These are phyloP conservation scores for Drosophila anceps DNA, from an alignment of 2,888 invertebrate genomes.

Conservation along the genomic window DNA sequence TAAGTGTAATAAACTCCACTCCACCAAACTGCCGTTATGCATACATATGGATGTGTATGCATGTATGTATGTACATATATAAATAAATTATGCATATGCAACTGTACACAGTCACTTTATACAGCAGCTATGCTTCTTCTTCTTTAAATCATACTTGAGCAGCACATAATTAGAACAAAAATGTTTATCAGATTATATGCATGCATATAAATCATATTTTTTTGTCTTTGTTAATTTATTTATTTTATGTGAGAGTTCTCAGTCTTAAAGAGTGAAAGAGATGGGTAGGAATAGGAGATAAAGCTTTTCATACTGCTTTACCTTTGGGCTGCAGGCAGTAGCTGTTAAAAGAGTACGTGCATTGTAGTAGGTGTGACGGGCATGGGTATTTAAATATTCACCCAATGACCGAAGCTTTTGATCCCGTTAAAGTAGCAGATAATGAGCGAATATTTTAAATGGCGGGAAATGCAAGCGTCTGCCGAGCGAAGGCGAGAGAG, in stretches of 20 bases:
- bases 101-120: too few species aligned
- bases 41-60: too few species aligned
- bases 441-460: background rate
- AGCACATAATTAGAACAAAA: background rate
- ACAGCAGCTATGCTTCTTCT: too few species aligned
- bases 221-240: background rate
- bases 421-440: background rate
- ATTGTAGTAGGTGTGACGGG: background rate
- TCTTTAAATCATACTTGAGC: background rate
- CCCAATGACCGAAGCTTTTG: background rate
- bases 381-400: background rate
- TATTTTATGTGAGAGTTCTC: background rate
- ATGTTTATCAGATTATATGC: background rate
- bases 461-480: too few species aligned
- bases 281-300: background rate
- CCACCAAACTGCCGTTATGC: background rate
- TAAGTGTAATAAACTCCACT: background rate
- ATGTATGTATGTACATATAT: too few species aligned
- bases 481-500: background rate
- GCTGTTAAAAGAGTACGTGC: background rate
- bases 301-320: background rate
- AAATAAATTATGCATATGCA: too few species aligned
- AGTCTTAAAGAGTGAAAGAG: background rate
- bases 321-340: background rate
- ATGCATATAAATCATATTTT: background rate